Base-by-base conservation (phyloP, 2,888 invertebrate genomes). In the Platerodrilus igneus region DNA sequence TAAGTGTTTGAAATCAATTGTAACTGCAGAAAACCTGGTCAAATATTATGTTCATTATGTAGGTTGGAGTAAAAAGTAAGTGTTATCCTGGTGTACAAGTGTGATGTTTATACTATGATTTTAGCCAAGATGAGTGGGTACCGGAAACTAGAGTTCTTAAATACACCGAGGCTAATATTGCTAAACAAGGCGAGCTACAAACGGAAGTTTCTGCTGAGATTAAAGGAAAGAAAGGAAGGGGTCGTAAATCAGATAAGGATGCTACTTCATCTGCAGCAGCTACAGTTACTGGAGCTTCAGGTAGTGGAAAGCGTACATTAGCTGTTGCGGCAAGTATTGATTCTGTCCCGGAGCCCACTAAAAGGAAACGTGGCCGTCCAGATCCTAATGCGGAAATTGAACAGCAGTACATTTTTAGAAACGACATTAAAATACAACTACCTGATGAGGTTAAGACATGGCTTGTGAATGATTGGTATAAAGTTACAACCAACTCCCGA, bases 1-100 rank as follows among this genome's bases (percentile, higher is more conserved):
- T 20, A 96, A 96, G 79, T 92, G 93, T 62, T 75, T 95, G 15
- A 91, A 90, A 70, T 79, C 81, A 50, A 79, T 82, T 35, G 73
- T 86, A 48, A 80, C 82, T 2, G 90, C 89, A 66, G 91, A 92
- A 54, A 91, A 91, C 67, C 83, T 84, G 67, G 77, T 89, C 4
- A 83, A 88, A 61, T 95, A 95, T 70, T 83, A 90, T 43, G 92
- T 96, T 50, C 96, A 96, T 68, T 96, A 96, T 67, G 92, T 92
- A 51, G 95, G 95, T 2, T 96, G 96, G 96, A 96, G 93, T 64
- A 96, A 95, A 74, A 95, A 91, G 92, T 94, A 75, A 72, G 77
- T 68, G 36, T 35, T 22, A 32, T 6, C 4, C 22, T 32, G 9
- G 16, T 17, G 10, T 11, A 16, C 2, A 4, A 17, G 9, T 38